Percentiles rank a stretch among this genome's conserved stretches.
Evolutionary conservation across 1,140 invertebrate species (phyloP).

Genomic region (Bilobella aurantiaca): DNA sequence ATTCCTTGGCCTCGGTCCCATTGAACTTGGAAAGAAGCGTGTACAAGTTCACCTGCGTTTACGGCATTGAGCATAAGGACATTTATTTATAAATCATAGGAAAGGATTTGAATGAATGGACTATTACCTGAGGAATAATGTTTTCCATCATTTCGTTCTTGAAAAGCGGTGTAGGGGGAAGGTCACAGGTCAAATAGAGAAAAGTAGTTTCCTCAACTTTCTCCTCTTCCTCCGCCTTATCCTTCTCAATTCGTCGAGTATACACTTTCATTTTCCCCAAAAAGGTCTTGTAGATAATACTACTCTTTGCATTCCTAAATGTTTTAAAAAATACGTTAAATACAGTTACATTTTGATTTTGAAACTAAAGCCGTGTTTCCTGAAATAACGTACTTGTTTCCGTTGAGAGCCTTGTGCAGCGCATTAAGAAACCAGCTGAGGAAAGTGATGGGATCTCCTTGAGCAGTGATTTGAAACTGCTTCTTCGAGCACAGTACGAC

Average conservation of each 20-base stretch:
- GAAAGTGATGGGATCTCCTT: conserved; percentile 96
- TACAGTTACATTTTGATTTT: too few species aligned
- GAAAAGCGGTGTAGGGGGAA: conserved; percentile 90
- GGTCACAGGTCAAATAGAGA: conserved; percentile 89
- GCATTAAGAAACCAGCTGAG: conserved; percentile 93
- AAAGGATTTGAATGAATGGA: conserved; percentile 5
- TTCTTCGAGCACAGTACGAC: conserved; percentile 98
- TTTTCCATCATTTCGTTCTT: conserved; percentile 96
- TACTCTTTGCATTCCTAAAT: conserved; percentile 59
- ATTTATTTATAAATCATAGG: background rate
- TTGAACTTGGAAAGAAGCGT: conserved; percentile 92
- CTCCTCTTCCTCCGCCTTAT: conserved; percentile 83
- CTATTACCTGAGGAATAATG: conserved; percentile 85
- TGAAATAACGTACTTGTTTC: conserved; percentile 50
- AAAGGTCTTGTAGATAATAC: conserved; percentile 91
- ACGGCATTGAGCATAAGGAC: conserved; percentile 24
- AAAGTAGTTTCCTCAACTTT: conserved; percentile 80
- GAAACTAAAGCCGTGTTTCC: too few species aligned
- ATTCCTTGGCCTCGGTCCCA: conserved; percentile 89
- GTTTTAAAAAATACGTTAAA: too few species aligned
- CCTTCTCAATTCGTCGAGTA: conserved; percentile 83
- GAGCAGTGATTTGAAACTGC: conserved; percentile 94
- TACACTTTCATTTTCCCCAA: conserved; percentile 90
- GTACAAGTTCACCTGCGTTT: conserved; percentile 75
- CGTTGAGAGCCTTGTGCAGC: conserved; percentile 79